phyloP scores from a whole-genome alignment of 2,888 invertebrate species.

The Hydraecia micacea region DNA sequence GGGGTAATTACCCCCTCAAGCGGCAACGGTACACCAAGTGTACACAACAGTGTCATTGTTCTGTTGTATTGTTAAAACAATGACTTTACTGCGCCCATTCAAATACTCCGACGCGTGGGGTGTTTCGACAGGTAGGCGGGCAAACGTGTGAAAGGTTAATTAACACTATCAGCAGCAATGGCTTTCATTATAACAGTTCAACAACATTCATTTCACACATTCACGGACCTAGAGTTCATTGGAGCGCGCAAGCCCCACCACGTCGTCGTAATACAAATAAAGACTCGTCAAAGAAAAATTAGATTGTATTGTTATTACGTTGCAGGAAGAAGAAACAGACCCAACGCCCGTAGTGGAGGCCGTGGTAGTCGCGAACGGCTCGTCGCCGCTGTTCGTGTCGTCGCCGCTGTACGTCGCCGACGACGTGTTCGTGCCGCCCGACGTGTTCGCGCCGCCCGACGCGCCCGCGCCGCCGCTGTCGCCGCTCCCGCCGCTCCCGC shows the following conservation, averaged over 20 bases:
- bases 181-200: no score
- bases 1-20: no score
- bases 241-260: background rate
- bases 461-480: background rate
- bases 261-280: background rate
- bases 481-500: constrained; percentile 15
- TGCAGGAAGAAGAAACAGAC: constrained; percentile 66
- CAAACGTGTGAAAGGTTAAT: no score
- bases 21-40: no score
- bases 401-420: constrained; percentile 53
- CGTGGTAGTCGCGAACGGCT: constrained; percentile 39
- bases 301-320: background rate
- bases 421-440: constrained; percentile 57
- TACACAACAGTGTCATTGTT: no score
- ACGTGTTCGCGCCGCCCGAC: constrained; percentile 46
- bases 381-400: constrained; percentile 24
- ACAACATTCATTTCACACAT: no score
- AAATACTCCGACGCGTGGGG: no score
- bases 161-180: no score
- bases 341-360: constrained; percentile 59
- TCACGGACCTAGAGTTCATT: background rate
- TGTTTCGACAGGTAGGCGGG: no score
- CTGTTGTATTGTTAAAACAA: no score
- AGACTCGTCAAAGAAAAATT: background rate
- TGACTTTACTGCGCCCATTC: no score